Evolutionary conservation across 1,140 invertebrate species (phyloP), one percentile per base, ranked within the genome.

Genomic region (Drosophila littoralis): DNA sequence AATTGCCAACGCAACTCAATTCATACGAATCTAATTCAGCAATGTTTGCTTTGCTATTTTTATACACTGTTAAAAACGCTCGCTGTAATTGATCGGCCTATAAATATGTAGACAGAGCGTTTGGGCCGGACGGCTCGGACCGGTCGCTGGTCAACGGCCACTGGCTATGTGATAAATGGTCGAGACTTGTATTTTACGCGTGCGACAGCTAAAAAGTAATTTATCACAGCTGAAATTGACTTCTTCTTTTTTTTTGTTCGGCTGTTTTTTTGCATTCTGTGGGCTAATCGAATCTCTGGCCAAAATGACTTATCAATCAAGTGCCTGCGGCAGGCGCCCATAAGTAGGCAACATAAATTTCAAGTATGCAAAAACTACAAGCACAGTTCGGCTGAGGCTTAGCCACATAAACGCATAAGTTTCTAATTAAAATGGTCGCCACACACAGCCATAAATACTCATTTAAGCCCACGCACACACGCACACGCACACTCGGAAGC

Each of bases 121-220:
- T 51, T 52, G 67, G 63, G 28, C 59, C 67, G 51, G 35, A 36
- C 48, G 45, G 33, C 43, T 51, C 65, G 12, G 2, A 22, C 45
- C 32, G 36, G n/a, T 55, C 12, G 10, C 17, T 54, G 59, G 40
- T 55, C 67, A 60, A 33, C 54, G 63, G 9, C 35, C 65, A 50
- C 45, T 61, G 71, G 12, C 55, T 54, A 15, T 51, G 17, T 88
- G 82, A 86, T 88, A 88, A 85, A 86, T 86, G 79, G 61, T 61
- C 45, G 48, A n/a, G 32, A 54, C 38, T 55, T 55, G 50, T 68
- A 33, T 61, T 69, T 74, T 61, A 42, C 48, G 32, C 38, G 42
- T 88, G 82, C 77, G 82, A 83, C 82, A 86, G 84, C 79, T 73
- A 63, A 67, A 89, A 80, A 89, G 67, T 81, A 71, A 88, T 88